Evolutionary conservation across 1,140 invertebrate genomes (phyloP), one percentile per base, ranked within the genome.

Genomic region (Nasonia giraulti): DNA sequence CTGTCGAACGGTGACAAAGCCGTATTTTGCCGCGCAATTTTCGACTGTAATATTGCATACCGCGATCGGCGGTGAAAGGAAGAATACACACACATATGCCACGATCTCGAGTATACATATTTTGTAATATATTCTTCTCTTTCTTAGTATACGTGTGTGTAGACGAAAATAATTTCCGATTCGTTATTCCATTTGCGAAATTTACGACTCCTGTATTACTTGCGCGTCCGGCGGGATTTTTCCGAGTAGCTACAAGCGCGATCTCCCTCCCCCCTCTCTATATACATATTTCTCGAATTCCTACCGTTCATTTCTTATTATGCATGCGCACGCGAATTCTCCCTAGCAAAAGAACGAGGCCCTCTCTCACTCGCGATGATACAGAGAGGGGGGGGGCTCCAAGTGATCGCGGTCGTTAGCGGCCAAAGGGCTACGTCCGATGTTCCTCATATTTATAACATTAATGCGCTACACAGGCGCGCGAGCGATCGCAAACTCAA

Each of bases 361-460:
- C 3, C 55, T 20, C 50, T 68, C 82, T 14, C 12, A 55, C 55
- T 62, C 75, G 79, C 77, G 79, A 86, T 87, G 89, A 87, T 86
- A 27, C n/a, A 27, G 31, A 50, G 68, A 80, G 78, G 44, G 33
- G 50, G 68, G 27, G 27, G 69, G 87, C 75, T 87, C 87, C 87
- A 87, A 88, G 87, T 77, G 86, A 87, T 88, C 80, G 84, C 37
- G 84, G 85, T 89, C 87, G 88, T 89, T 89, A 89, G 83, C 73
- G 83, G 27, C 80, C 80, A 27, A 73, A 20, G 82, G 82, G 86
- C 69, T 74, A 87, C 76, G 80, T 74, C 68, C 87, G 86, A 84
- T 89, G 88, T 89, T 87, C 82, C 82, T 50, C 87, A 87, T 90
- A 90, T 90, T 88, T 90, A 89, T 90, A 89, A 90, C 87, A 83